Base-by-base conservation (phyloP, 2,888 invertebrate genomes). In the Drosophila borborema region DNA sequence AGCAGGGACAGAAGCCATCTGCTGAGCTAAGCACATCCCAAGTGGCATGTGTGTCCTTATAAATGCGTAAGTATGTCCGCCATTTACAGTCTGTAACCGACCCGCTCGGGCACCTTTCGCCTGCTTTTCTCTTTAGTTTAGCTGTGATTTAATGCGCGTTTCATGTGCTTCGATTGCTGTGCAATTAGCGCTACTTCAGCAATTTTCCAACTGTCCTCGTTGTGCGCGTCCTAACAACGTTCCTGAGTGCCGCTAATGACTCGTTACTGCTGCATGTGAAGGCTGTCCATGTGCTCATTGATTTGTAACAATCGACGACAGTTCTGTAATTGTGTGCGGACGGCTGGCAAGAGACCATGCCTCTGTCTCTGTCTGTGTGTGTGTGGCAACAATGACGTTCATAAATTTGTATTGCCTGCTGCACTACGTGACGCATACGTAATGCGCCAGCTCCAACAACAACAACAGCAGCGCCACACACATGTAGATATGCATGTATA, bases 141-240 rank as follows among this genome's bases (percentile, higher is more conserved):
- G 67, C 86, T 64, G 81, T 87, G 87, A 86, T 82, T 89, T 82
- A 77, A 68, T 74, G 79, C 62, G 68, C 49, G 67, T 65, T 81
- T 74, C 73, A 89, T 82, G 81, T 86, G 69, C 74, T 81, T 62
- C 82, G 85, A 86, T 86, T 89, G 85, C 87, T 77, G 86, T 72
- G 81, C 87, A 86, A 86, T 89, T 86, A 86, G 85, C 87, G 87
- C 85, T 76, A 85, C 80, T 80, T 87, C 89, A 86, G 86, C 87
- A 82, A 69, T 81, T 86, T 81, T 63, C 64, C 31, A 56, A 18
- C 66, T 23, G 20, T 51, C 34, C 16, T 51, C 34, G n/a, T 51
- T 34, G 34, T 20, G 28, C 59, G 7, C 53, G 51, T 45, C 38
- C 54, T 54, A 54, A 23, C 40, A 40, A 40, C 38, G 51, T 20